Percentiles rank a stretch among this genome's conserved stretches.
These are phyloP conservation scores for Dione juno DNA, from an alignment of 2,888 invertebrate species.

Conservation along the genomic window DNA sequence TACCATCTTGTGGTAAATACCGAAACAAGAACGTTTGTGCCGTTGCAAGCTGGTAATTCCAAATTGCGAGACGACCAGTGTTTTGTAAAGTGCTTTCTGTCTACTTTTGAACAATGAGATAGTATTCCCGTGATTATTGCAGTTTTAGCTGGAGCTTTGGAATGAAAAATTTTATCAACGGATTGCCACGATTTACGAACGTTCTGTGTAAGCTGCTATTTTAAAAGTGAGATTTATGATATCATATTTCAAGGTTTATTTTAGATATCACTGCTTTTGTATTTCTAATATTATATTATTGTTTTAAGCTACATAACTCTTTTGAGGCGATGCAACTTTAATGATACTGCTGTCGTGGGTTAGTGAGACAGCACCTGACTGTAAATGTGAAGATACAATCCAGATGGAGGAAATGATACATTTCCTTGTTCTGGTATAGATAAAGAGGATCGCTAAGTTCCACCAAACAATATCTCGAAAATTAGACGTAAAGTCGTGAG, in stretches of 20 bases:
- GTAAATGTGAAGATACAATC: no score
- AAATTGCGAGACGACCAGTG: slow-evolving; percentile 41
- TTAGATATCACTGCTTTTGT: background rate
- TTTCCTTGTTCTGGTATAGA: no score
- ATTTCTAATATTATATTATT: slow-evolving; percentile 1
- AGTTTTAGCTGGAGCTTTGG: slow-evolving; percentile 33
- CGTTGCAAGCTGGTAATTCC: slow-evolving; percentile 36
- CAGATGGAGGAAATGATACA: no score
- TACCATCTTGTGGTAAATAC: slow-evolving; percentile 36
- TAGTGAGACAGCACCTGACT: no score
- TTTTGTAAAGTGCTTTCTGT: slow-evolving; percentile 41
- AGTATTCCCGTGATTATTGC: slow-evolving; percentile 39
- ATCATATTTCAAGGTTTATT: background rate
- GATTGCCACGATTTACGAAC: slow-evolving; percentile 31
- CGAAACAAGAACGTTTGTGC: slow-evolving; percentile 34
- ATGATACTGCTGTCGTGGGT: no score
- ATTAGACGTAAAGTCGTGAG: no score
- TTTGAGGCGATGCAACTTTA: background rate
- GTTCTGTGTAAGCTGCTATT: background rate
- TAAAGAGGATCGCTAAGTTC: no score
- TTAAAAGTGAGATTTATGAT: slow-evolving; percentile 1
- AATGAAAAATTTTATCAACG: slow-evolving; percentile 34
- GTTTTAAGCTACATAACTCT: background rate
- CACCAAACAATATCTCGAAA: no score
- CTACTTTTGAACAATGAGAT: slow-evolving; percentile 39